Evolutionary conservation across 2,888 invertebrate genomes (phyloP).

Genomic region (Coenonympha arcania): DNA sequence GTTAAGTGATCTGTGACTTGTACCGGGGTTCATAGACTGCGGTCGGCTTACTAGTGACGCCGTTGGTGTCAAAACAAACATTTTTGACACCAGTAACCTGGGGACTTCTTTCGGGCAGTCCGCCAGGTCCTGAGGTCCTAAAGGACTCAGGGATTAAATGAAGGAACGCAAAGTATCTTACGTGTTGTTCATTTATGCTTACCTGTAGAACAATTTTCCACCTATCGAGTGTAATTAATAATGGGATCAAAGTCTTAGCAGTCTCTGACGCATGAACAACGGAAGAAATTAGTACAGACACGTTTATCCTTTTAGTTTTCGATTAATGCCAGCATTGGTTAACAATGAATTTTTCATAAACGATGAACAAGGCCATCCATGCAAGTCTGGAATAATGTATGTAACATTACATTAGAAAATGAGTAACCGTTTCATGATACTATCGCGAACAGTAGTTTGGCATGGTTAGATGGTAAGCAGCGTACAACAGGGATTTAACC

Average conservation of each 20-base stretch:
- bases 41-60: too few species aligned
- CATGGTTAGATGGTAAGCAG: too few species aligned
- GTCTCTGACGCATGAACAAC: background rate
- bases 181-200: background rate
- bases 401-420: background rate
- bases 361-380: background rate
- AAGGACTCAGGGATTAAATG: too few species aligned
- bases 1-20: too few species aligned
- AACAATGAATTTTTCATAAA: constrained; percentile 5
- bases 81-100: too few species aligned
- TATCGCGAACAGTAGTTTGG: background rate
- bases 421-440: background rate
- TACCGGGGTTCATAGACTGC: too few species aligned
- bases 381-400: background rate
- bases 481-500: background rate
- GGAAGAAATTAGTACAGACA: constrained; percentile 1
- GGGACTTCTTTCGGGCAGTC: too few species aligned
- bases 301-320: constrained; percentile 2
- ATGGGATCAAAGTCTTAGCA: background rate
- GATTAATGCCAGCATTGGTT: constrained; percentile 3
- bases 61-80: too few species aligned
- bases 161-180: too few species aligned
- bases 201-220: background rate
- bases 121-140: too few species aligned
- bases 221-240: background rate